Evolutionary conservation across 2,797 vertebrate species (phyloP).

Genomic region (Aeoliscus strigatus): DNA sequence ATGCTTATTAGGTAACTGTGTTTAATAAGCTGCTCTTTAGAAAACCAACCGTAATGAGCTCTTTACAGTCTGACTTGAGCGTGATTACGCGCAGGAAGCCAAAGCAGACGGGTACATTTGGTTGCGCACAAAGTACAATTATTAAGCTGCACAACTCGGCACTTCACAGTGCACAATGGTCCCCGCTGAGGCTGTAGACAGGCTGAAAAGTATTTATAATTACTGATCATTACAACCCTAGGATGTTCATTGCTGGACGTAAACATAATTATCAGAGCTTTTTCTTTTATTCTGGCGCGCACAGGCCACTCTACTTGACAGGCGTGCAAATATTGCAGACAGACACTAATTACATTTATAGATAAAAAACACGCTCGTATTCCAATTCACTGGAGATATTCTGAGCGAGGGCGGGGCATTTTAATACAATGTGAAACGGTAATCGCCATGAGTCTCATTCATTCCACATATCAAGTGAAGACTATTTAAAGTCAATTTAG

Average conservation of each 20-base stretch:
- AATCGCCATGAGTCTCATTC: slow-evolving; percentile 64
- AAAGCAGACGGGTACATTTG: slow-evolving; percentile 90
- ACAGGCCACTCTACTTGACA: slow-evolving; percentile 69
- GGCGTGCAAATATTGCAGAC: slow-evolving; percentile 74
- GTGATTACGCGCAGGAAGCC: slow-evolving; percentile 91
- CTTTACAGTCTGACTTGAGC: slow-evolving; percentile 97
- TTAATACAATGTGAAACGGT: slow-evolving; percentile 61
- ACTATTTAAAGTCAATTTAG: slow-evolving; percentile 74
- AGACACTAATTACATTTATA: slow-evolving; percentile 75
- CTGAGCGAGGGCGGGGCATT: slow-evolving; percentile 52
- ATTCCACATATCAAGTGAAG: slow-evolving; percentile 77
- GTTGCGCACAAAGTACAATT: slow-evolving; percentile 87
- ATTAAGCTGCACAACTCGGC: slow-evolving; percentile 87
- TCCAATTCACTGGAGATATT: slow-evolving; percentile 61
- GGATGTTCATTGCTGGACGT: slow-evolving; percentile 75
- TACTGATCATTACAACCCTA: slow-evolving; percentile 77
- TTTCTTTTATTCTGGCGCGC: slow-evolving; percentile 70
- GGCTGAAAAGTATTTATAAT: slow-evolving; percentile 77
- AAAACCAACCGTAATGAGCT: slow-evolving; percentile 99
- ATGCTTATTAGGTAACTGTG: slow-evolving; percentile 99
- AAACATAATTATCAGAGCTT: slow-evolving; percentile 79
- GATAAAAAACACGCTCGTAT: slow-evolving; percentile 77
- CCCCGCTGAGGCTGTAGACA: slow-evolving; percentile 64
- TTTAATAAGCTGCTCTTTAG: slow-evolving; percentile 99
- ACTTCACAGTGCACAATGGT: slow-evolving; percentile 71